Conservation (phyloP, 35 echinoderm and acorn worm species). For the Eucidaris tribuloides region DNA sequence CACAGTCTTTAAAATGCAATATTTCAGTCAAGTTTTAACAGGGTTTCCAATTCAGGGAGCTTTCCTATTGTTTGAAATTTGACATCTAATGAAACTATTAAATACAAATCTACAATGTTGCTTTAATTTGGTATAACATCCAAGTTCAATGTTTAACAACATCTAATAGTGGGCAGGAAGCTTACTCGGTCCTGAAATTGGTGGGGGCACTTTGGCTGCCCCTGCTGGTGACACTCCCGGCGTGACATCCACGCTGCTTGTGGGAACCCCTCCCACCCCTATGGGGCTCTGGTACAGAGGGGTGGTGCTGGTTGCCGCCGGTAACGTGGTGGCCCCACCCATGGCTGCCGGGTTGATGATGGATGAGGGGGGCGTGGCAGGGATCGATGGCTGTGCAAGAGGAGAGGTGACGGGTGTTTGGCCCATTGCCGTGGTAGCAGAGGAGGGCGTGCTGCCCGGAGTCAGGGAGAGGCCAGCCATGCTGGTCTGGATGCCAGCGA, state of each 20-base stretch:
- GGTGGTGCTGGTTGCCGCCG: neutral
- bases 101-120: no score
- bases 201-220: neutral
- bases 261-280: neutral
- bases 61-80: no score
- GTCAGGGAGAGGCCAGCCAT: slow-evolving; percentile 40
- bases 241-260: neutral
- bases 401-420: neutral
- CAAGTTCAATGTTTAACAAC: no score
- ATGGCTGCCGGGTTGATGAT: neutral
- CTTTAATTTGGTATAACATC: no score
- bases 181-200: slow-evolving; percentile 18
- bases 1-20: no score
- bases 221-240: neutral
- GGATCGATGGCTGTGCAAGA: neutral
- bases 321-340: neutral
- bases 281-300: slow-evolving; percentile 1
- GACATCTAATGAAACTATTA: no score
- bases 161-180: no score
- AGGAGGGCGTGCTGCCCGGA: slow-evolving; percentile 27
- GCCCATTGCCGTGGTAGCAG: neutral
- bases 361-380: neutral
- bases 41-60: no score
- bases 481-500: slow-evolving; percentile 38
- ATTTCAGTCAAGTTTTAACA: no score